A percentile compares a stretch with the other conserved stretches of the same genome.
Evolutionary conservation across 35 echinoderm and acorn worm species (phyloP).

Genomic region (Strongylocentrotus purpuratus): DNA sequence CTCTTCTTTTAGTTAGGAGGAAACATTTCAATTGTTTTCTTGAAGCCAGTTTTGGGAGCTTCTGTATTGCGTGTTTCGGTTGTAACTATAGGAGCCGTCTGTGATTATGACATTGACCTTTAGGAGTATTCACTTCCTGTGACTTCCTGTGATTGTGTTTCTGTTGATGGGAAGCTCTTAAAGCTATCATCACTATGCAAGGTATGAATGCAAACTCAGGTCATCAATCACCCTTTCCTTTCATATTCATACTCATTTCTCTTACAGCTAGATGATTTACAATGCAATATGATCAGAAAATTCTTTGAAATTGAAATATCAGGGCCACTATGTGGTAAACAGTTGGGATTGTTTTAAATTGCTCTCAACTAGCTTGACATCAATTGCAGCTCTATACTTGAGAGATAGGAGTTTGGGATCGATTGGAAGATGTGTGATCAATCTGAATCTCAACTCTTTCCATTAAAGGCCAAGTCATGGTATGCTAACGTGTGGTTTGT

Average conservation of each 20-base stretch:
- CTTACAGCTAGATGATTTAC: no score
- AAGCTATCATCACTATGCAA: not conserved
- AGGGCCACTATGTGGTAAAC: no score
- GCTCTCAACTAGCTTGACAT: no score
- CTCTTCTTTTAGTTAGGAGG: no score
- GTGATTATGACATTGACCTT: not conserved
- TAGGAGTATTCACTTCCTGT: not conserved
- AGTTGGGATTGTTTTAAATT: no score
- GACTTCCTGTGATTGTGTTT: not conserved
- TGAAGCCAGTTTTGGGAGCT: not conserved
- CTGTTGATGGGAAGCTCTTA: not conserved
- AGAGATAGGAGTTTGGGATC: no score
- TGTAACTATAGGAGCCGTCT: not conserved
- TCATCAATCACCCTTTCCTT: not conserved
- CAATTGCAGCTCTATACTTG: no score
- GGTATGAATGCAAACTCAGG: not conserved
- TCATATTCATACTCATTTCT: not conserved
- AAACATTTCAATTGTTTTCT: no score
- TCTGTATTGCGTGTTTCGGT: not conserved
- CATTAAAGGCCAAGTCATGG: not conserved
- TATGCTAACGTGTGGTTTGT: not conserved
- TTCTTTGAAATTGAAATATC: no score
- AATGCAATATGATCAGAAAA: no score
- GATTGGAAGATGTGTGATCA: no score
- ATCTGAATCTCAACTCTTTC: no score